Base-by-base conservation (phyloP, 2,888 invertebrate genomes). In the Hololepta plana region DNA sequence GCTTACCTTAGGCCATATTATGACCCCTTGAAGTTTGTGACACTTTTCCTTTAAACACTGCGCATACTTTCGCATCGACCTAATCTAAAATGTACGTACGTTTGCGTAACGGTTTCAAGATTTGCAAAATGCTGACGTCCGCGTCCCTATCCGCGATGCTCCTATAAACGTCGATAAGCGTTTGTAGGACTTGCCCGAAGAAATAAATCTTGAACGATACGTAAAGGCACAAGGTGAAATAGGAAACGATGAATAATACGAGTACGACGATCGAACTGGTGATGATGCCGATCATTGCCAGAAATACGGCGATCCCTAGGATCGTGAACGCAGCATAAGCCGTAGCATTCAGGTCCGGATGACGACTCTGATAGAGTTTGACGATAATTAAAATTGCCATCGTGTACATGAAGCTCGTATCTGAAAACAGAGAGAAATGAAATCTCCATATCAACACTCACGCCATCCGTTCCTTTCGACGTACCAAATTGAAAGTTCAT, bases 331-430 rank as follows among this genome's bases (percentile, higher is more conserved):
- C 69, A 1, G 76, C 66, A 46, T 85, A 76, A 16, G 81, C 76
- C 42, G 72, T 68, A 4, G 84, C 84, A 44, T 79, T 80, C 36
- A 85, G 72, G 46, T 87, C 85, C 0, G 87, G 79, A 50, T 88
- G 87, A 1, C 88, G 61, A 28, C 70, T 74, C 55, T 88, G 85
- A 51, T 87, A 88, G 38, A 88, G 63, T 55, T 84, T 82, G 29
- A 88, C 62, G 69, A 87, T 81, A 38, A 74, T 73, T 28, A 90
- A 54, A 27, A 81, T 77, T 0, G 84, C 73, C 45, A 85, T 84
- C 38, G 87, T 73, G 51, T 88, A 90, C 88, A 88, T 90, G 51
- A 87, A 87, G 37, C 87, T 80, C 1, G 87, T 85, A 48, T 88
- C 87, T 87, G 59, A 8, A 64, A 59, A 29, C 31, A 26, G 25